Percentiles rank a stretch among this genome's conserved stretches.
phyloP scores from a whole-genome alignment of 1,140 invertebrate genomes.

The Drosophila nigromelanica region DNA sequence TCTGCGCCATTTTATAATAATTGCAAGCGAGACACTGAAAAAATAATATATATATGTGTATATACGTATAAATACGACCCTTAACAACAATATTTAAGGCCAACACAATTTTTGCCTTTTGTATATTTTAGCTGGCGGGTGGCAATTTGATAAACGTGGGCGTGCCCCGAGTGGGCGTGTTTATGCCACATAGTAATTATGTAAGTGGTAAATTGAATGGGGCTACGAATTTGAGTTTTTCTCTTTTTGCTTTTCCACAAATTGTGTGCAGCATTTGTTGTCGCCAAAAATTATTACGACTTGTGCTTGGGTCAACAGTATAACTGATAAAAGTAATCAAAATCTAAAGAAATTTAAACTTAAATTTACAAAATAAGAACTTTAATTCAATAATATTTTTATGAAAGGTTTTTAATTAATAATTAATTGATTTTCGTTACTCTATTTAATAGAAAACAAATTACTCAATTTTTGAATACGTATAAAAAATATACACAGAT shows the following conservation, averaged over 20 bases:
- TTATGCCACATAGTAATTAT: conserved; percentile 32
- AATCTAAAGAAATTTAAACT: too few species aligned
- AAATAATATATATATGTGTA: conserved; percentile 16
- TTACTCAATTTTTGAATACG: background rate
- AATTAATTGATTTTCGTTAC: background rate
- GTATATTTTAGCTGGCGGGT: conserved; percentile 28
- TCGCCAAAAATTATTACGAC: background rate
- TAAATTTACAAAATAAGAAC: background rate
- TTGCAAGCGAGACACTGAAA: conserved; percentile 68
- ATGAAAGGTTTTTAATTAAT: too few species aligned
- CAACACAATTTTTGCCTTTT: conserved; percentile 44
- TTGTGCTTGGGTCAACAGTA: background rate
- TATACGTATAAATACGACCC: conserved; percentile 48
- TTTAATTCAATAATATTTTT: background rate
- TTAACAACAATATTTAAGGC: conserved; percentile 63
- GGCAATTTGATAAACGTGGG: conserved; percentile 55
- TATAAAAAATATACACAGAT: background rate
- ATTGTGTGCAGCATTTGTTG: background rate
- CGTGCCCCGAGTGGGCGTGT: conserved; percentile 13
- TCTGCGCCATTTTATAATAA: conserved; percentile 76
- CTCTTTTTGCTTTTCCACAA: background rate
- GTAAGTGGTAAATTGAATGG: conserved; percentile 39
- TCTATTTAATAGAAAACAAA: background rate
- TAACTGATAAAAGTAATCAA: too few species aligned
- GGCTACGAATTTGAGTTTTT: background rate